Percentiles rank a stretch among this genome's conserved stretches.
These are phyloP conservation scores for Torymus auratus DNA, from an alignment of 2,888 invertebrate species.

Conservation along the genomic window DNA sequence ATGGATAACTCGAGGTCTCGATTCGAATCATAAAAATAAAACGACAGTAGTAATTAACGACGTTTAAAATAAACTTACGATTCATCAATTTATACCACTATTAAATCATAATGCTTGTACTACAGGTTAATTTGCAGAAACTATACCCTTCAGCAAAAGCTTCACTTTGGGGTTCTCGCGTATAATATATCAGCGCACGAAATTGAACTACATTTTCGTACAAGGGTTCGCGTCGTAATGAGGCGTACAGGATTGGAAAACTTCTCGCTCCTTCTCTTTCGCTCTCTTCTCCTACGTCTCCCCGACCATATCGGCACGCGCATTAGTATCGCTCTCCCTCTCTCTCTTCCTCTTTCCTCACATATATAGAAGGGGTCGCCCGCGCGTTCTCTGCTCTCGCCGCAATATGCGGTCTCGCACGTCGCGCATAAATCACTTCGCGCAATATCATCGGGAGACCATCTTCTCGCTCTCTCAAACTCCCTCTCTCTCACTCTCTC, in stretches of 20 bases:
- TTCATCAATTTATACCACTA: too few relatives aligned
- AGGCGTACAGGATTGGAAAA: constrained; percentile 48
- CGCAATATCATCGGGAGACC: constrained; percentile 70
- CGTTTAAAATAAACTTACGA: too few relatives aligned
- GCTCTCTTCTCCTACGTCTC: constrained; percentile 24
- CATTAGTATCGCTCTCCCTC: constrained; percentile 64
- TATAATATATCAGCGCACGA: too few relatives aligned
- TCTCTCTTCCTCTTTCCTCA: constrained; percentile 27
- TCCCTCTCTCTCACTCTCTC: not conserved
- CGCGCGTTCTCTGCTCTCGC: constrained; percentile 35
- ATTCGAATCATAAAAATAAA: too few relatives aligned
- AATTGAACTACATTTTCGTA: too few relatives aligned
- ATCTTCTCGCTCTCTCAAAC: constrained; percentile 22
- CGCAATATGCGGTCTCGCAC: constrained; percentile 71
- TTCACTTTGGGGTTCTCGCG: too few relatives aligned
- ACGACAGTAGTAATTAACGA: too few relatives aligned
- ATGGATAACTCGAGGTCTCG: too few relatives aligned
- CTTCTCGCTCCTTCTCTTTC: not conserved
- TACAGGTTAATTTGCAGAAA: too few relatives aligned
- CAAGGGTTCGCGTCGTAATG: constrained; percentile 31
- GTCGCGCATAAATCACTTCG: constrained; percentile 72
- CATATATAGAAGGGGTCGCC: too few relatives aligned
- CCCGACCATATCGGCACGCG: constrained; percentile 67
- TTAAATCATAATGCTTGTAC: too few relatives aligned
- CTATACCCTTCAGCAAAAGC: too few relatives aligned